Evolutionary conservation across 2,888 invertebrate species (phyloP), one percentile per base, ranked within the genome.

Genomic region (Amphipyra berbera): DNA sequence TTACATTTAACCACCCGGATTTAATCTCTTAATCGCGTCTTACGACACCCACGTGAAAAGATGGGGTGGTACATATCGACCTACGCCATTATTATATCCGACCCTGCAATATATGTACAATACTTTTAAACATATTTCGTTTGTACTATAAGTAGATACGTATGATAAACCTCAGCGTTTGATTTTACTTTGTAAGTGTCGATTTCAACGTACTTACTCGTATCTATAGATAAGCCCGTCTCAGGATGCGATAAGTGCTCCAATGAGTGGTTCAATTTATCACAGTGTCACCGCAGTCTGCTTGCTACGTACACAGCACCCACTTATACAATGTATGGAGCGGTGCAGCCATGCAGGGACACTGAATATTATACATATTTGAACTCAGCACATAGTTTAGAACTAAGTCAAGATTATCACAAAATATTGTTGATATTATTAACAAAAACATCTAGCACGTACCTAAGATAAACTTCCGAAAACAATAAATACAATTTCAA

Each of bases 221-320:
- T 58, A 47, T 65, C 21, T 48, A 54, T 52, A 64, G 78, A 78
- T 71, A 66, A 65, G 52, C 46, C 44, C 59, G 57, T 66, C 63
- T 68, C 45, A 62, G 61, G 62, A 68, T 67, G 61, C 69, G 73
- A 68, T 76, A 79, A 79, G 73, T 76, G 73, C 72, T 65, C 61
- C 74, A 78, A 73, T 76, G 76, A 81, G 76, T 78, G 76, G 67
- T 53, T 67, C 76, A 67, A 79, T 82, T 78, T 78, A 78, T 81
- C 81, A 74, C 76, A 67, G 65, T 78, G 78, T 75, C 78, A 79
- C 63, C 73, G 61, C 72, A 72, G 67, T 56, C 61, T 65, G 66
- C 47, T 60, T 8, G 61, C 54, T 59, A 49, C 52, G 52, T 58
- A 56, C 50, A 63, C 44, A 61, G 54, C 56, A 50, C 38, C 44